Evolutionary conservation across 2,113 vertebrate genomes (phyloP).

Genomic region (Pipa parva): DNA sequence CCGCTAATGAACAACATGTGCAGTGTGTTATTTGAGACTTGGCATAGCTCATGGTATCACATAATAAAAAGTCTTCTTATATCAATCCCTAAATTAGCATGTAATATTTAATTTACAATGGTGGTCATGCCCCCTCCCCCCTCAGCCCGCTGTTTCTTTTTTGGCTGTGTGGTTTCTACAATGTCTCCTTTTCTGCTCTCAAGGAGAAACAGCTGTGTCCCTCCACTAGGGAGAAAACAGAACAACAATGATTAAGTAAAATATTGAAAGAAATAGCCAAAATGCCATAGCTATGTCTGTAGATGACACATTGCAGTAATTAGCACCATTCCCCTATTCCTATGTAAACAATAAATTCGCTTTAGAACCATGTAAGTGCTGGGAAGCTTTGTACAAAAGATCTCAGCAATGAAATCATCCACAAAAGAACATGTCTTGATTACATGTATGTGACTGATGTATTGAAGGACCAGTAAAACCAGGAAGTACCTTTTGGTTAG

Average conservation of each 20-base stretch:
- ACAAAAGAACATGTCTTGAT: too few relatives aligned
- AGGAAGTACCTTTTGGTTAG: too few relatives aligned
- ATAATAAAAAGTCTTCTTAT: conserved; percentile 4
- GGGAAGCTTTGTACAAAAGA: neutral
- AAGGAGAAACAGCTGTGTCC: conserved; percentile 38
- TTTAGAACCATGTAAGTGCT: conserved; percentile 20
- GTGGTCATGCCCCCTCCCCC: conserved; percentile 3
- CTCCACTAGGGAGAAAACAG: conserved; percentile 23
- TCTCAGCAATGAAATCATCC: neutral
- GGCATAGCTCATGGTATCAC: neutral
- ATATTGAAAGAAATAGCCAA: conserved; percentile 1
- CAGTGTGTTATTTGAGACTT: neutral
- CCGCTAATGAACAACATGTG: neutral
- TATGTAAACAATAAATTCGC: conserved; percentile 28
- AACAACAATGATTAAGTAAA: conserved; percentile 35
- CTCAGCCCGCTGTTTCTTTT: too few relatives aligned
- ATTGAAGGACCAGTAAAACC: too few relatives aligned
- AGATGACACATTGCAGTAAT: conserved; percentile 37
- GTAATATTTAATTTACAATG: conserved; percentile 13
- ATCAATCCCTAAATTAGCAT: conserved; percentile 16
- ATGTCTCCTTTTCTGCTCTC: conserved; percentile 26
- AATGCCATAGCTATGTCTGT: conserved; percentile 29
- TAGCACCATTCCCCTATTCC: conserved; percentile 27
- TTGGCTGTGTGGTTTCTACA: conserved; percentile 14
- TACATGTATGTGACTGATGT: too few relatives aligned